Evolutionary conservation across 2,797 vertebrate species (phyloP).

Genomic region (Bradypodion ventrale): DNA sequence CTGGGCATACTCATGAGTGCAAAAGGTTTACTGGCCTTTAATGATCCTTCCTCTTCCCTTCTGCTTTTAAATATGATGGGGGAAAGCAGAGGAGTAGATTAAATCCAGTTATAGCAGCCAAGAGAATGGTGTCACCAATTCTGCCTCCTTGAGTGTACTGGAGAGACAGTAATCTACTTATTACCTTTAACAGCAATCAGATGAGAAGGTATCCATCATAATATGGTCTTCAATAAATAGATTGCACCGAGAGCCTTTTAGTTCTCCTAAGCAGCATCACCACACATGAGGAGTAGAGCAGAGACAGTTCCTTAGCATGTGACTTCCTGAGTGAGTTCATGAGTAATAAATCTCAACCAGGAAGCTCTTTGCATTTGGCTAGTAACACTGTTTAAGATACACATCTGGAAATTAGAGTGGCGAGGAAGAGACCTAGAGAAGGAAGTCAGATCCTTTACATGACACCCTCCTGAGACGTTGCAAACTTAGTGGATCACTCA

Average conservation of each 20-base stretch:
- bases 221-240: not conserved
- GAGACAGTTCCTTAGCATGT: not conserved
- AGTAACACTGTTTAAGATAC: not conserved
- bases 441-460: not conserved
- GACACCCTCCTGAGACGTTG: too few relatives aligned
- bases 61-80: too few relatives aligned
- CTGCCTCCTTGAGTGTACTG: not conserved
- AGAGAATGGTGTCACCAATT: slow-evolving; percentile 14
- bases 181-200: slow-evolving; percentile 4
- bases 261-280: not conserved
- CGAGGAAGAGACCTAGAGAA: not conserved
- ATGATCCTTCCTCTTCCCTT: too few relatives aligned
- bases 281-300: not conserved
- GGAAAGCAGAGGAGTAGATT: not conserved
- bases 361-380: not conserved
- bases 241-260: not conserved
- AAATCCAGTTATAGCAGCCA: not conserved
- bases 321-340: not conserved
- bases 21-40: not conserved
- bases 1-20: not conserved
- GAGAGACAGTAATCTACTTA: slow-evolving; percentile 25
- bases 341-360: not conserved
- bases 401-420: not conserved
- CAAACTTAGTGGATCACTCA: not conserved
- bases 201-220: not conserved